Evolutionary conservation across 2,113 vertebrate genomes (phyloP).

Genomic region (Erinaceus europaeus): DNA sequence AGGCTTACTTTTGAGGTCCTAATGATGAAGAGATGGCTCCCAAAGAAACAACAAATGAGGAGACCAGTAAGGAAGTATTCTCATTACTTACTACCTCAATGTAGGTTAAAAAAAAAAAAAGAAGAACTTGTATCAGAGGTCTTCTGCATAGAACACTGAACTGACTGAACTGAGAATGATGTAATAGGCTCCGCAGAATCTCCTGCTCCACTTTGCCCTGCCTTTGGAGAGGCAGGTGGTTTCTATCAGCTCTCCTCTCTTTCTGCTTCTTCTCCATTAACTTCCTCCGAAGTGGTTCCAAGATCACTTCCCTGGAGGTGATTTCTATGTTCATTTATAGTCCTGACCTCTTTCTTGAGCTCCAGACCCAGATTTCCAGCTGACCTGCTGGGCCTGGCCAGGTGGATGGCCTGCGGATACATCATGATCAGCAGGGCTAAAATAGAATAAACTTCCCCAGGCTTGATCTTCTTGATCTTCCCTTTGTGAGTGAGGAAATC

Average conservation of each 20-base stretch:
- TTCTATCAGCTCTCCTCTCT: not conserved
- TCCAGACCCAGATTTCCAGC: conserved; percentile 37
- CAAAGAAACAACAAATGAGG: not conserved
- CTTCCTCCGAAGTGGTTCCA: not conserved
- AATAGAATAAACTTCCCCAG: not conserved
- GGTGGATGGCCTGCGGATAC: conserved; percentile 7
- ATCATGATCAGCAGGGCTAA: not conserved
- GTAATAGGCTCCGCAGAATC: not conserved
- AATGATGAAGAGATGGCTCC: not conserved
- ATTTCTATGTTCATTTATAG: not conserved
- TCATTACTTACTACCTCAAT: too few relatives aligned
- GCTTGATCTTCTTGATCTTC: not conserved
- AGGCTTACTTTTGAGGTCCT: too few relatives aligned
- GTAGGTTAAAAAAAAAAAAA: too few relatives aligned
- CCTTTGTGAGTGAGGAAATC: not conserved
- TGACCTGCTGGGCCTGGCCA: not conserved
- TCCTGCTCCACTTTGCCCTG: not conserved
- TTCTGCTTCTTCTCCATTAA: not conserved
- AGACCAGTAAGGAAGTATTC: not conserved
- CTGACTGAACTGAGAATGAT: not conserved
- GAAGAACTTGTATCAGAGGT: too few relatives aligned
- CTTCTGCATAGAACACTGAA: too few relatives aligned
- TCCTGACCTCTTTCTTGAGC: conserved; percentile 29
- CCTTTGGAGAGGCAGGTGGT: too few relatives aligned
- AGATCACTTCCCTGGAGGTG: not conserved